phyloP scores from a whole-genome alignment of 64 coral and sea anemone species.

The Actinia tenebrosa region DNA sequence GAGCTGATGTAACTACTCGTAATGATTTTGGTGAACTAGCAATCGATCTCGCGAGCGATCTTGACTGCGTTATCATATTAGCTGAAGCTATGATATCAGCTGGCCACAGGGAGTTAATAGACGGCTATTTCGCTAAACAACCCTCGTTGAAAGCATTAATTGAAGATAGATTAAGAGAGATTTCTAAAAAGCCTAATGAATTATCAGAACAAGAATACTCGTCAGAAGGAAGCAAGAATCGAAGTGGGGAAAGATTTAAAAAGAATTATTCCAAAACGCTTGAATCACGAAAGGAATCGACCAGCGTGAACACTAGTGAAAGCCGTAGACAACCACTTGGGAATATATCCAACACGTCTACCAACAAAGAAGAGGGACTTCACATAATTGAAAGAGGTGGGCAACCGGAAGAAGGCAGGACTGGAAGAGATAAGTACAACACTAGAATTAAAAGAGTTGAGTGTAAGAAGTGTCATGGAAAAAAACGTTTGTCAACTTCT shows the following conservation, averaged over 20 bases:
- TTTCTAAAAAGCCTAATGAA: neutral
- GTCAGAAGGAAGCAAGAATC: neutral
- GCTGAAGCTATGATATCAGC: constrained; percentile 66
- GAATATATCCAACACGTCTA: constrained; percentile 4
- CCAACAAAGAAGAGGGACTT: neutral
- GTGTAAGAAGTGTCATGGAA: constrained; percentile 54
- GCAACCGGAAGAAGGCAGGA: constrained; percentile 13
- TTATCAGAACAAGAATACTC: neutral
- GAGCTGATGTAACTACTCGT: constrained; percentile 53
- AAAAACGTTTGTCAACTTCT: constrained; percentile 47
- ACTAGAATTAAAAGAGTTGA: constrained; percentile 8
- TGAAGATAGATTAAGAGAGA: constrained; percentile 47
- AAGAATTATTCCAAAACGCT: neutral
- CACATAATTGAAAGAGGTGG: constrained; percentile 1
- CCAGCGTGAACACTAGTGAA: neutral
- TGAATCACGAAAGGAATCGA: neutral
- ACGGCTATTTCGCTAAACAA: constrained; percentile 45
- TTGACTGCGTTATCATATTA: constrained; percentile 67
- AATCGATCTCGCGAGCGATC: constrained; percentile 66
- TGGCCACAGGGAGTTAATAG: constrained; percentile 35
- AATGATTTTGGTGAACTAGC: constrained; percentile 76
- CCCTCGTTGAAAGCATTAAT: constrained; percentile 55
- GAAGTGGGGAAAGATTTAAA: neutral
- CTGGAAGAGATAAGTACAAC: neutral
- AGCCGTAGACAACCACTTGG: neutral